Evolutionary conservation across 2,888 invertebrate species (phyloP), one percentile per base, ranked within the genome.

Genomic region (Ichneumon xanthorius): DNA sequence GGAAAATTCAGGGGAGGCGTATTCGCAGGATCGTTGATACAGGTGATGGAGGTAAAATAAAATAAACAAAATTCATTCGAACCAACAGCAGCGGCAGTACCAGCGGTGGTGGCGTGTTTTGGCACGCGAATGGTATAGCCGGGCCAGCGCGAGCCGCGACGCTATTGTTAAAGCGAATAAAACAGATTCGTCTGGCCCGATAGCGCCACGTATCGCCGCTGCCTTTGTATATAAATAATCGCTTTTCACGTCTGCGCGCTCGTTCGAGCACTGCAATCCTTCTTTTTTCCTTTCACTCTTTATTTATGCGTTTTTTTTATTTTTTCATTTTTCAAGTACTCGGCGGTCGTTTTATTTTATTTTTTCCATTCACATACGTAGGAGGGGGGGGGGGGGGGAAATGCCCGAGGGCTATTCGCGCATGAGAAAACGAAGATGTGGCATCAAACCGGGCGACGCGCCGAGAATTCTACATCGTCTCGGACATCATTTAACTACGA

Each of bases 101-200:
- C 37, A 45, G 30, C 26, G 30, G 50, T 68, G 45, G 77, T 73
- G 73, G 78, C 73, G 80, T 77, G 83, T 78, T 45, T 78, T 83
- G 83, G 86, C 80, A 83, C 76, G 77, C 78, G 73, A 61, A 70
- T 73, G 61, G 53, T 72, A 78, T 26, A 45, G 37, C 61, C 19
- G 53, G 30, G 75, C 4, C 58, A 33, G 37, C 55, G 50, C 68
- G 77, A 65, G 63, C 75, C 82, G 81, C 79, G 86, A 84, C 79
- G 81, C 86, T 80, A 86, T 86, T 86, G 86, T 86, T 77, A 50
- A 76, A 83, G 72, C 79, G 79, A 86, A 86, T 86, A 82, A 84
- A 86, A 84, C 80, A 80, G 82, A 84, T 86, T 86, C 79, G 79
- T 63, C 78, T 79, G 82, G 73, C 68, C 80, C 82, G 84, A 80